phyloP scores from a whole-genome alignment of 2,113 vertebrate species.

The Chaenogobius annularis region DNA sequence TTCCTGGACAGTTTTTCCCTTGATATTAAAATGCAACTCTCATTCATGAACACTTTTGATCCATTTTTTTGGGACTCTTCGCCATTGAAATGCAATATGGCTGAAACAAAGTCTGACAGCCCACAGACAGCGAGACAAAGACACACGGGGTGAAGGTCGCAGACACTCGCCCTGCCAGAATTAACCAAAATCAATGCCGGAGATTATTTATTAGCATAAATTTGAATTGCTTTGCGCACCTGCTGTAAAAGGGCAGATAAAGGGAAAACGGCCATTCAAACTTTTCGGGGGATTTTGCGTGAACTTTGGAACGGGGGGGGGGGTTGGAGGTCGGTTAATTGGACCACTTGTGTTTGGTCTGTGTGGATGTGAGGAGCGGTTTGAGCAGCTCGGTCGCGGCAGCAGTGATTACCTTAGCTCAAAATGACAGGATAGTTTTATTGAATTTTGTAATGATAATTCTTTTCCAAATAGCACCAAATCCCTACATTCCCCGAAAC shows the following conservation, averaged over 20 bases:
- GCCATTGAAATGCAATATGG: slow-evolving; percentile 13
- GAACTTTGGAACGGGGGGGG: slow-evolving; percentile 3
- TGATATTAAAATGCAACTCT: background rate
- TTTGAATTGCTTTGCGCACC: slow-evolving; percentile 4
- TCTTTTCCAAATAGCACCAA: no score
- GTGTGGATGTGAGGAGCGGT: background rate
- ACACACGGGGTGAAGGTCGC: slow-evolving; percentile 24
- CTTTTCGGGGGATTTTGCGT: background rate
- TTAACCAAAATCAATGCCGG: slow-evolving; percentile 26
- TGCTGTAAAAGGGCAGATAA: background rate
- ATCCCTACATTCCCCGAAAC: no score
- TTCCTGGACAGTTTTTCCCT: background rate
- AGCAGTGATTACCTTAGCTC: slow-evolving; percentile 20
- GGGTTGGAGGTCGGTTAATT: slow-evolving; percentile 14
- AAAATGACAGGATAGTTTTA: slow-evolving; percentile 13
- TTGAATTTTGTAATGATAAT: background rate
- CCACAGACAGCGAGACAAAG: slow-evolving; percentile 12
- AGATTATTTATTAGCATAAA: slow-evolving; percentile 28
- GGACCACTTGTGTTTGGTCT: slow-evolving; percentile 6
- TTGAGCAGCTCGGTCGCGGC: slow-evolving; percentile 25
- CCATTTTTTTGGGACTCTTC: background rate
- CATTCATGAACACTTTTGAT: background rate
- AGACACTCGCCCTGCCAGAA: background rate
- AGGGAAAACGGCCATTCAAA: background rate
- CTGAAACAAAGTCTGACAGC: slow-evolving; percentile 7